Base-by-base conservation (phyloP, 2,888 invertebrate genomes). In the Athalia rosae region DNA sequence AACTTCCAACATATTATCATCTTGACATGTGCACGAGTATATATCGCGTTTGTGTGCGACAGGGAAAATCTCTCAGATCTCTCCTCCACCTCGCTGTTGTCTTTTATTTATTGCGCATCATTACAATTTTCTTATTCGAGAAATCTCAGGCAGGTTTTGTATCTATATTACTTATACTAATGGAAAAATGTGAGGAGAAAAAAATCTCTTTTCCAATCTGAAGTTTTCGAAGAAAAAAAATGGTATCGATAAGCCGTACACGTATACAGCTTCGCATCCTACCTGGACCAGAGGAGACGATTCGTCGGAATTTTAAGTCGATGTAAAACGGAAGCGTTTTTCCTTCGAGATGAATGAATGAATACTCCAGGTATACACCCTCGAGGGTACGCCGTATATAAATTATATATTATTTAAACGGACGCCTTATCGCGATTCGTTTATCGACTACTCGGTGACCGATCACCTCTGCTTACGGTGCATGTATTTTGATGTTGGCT, bases 401-500 rank as follows among this genome's bases (percentile, higher is more conserved):
- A 28, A 28, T 28, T 28, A 28, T 28, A 28, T 28, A 28, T 28
- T 28, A 28, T 28, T 28, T 28, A 28, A 28, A 28, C 13, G n/a
- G 59, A n/a, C 8, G 59, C 53, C 58, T 74, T 74, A 74, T 74
- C 73, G 71, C 43, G 43, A 28, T 28, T 28, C 45, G 56, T 56
- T 71, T 71, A 71, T 77, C 77, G 77, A 77, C 77, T 53, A 28
- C 28, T 28, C 28, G 47, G 64, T 77, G 62, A 77, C 47, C 50
- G 71, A 77, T 77, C 61, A 9, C 9, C 47, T 45, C 59, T 53
- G 11, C 56, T 78, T 56, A 64, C 76, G 73, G 64, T 71, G 71
- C 77, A 77, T 79, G 80, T 78, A 77, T 79, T 79, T 80, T 79
- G 79, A 80, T 80, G 79, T 79, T 63, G 15, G 67, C 80, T 78